Evolutionary conservation across 2,797 vertebrate genomes (phyloP).

Genomic region (Coregonus ussuriensis): DNA sequence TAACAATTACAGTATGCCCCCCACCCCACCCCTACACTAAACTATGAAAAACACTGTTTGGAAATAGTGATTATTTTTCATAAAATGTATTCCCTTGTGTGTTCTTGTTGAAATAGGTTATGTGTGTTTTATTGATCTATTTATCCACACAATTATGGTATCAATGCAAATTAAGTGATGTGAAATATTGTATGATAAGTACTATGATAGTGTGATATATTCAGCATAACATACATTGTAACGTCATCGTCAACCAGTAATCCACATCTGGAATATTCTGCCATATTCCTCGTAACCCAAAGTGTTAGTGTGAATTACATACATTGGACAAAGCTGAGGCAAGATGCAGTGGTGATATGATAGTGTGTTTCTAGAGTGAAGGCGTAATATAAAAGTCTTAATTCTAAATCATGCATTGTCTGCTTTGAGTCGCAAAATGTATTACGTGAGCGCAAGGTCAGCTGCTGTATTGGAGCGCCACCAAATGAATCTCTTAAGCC

Average conservation of each 20-base stretch:
- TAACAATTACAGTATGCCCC: not conserved
- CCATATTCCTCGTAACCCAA: not conserved
- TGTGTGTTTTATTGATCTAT: not conserved
- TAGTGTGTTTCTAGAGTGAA: constrained; percentile 36
- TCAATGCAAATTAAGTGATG: constrained; percentile 13
- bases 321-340: constrained; percentile 1
- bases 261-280: constrained; percentile 13
- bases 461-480: constrained; percentile 31
- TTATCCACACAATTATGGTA: constrained; percentile 1
- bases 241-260: constrained; percentile 11
- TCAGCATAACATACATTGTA: constrained; percentile 26
- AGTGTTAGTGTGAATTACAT: constrained; percentile 31
- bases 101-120: too few species aligned
- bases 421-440: constrained; percentile 37
- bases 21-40: not conserved
- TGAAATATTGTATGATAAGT: not conserved
- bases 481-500: not conserved
- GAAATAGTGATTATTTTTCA: not conserved
- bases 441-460: constrained; percentile 37
- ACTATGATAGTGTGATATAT: constrained; percentile 12
- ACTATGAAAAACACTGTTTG: not conserved
- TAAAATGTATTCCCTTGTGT: not conserved
- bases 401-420: constrained; percentile 61
- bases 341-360: constrained; percentile 11
- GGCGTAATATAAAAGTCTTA: constrained; percentile 27